Evolutionary conservation across 2,888 invertebrate species (phyloP), one percentile per base, ranked within the genome.

Genomic region (Plusia festucae): DNA sequence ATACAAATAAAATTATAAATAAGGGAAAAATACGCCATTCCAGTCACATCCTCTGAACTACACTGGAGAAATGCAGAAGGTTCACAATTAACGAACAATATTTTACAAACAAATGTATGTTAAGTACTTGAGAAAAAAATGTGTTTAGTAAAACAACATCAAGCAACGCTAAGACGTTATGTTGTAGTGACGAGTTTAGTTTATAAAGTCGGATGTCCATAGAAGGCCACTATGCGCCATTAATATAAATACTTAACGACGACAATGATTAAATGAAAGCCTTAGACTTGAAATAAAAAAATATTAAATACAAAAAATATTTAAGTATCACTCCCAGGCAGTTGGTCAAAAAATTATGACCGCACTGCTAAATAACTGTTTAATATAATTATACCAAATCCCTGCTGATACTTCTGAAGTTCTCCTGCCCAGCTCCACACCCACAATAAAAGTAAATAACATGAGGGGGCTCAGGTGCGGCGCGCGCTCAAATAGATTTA

Each of bases 1-100:
- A 73, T 73, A 77, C 76, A 80, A 86, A 85, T 85, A 85, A 86
- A 82, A 75, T 73, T 71, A 82, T 78, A 82, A 80, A 80, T 73
- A 84, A 76, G 73, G 58, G 69, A 77, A 76, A 74, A 75, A 72
- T 74, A 74, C 73, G 73, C 73, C 72, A 83, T 80, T 85, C 80
- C 74, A 72, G 72, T 80, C 82, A 72, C 79, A 72, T 59, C 65
- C 60, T 34, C 5, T 3, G 16, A 9, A 0, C n/a, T 6, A 0
- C 15, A 2, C 3, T 30, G 15, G 8, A 1, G 0, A 51, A 20
- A 1, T 1, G 6, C 24, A 72, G 53, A 72, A 78, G 72, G 49
- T 34, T 22, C 20, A 61, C 27, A 46, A 27, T 15, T 2, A 7
- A 11, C 15, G 51, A 20, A 46, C 7, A n/a, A 24, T 24, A 16